A percentile compares a stretch with the other conserved stretches of the same genome.
These are phyloP conservation scores for Adelosebastes latens DNA, from an alignment of 2,797 vertebrate species.

Conservation along the genomic window DNA sequence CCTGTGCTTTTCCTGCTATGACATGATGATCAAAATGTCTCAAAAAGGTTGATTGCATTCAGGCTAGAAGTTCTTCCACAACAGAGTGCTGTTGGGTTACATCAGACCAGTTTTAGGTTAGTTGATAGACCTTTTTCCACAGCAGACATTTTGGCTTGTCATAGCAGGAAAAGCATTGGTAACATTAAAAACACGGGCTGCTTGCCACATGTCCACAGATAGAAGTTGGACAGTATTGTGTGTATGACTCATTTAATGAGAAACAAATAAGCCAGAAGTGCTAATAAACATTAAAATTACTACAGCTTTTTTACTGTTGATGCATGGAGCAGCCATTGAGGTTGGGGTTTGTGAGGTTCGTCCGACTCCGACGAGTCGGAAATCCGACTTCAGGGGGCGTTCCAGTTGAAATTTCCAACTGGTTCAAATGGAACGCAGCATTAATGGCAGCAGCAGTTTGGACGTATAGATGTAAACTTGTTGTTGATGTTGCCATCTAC, in stretches of 20 bases:
- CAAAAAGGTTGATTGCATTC: neutral
- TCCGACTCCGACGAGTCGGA: fast-evolving
- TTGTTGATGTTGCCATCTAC: neutral
- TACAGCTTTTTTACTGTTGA: too few species aligned
- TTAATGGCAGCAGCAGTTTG: neutral
- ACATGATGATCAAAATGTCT: neutral
- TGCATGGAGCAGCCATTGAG: too few species aligned
- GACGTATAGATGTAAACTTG: neutral
- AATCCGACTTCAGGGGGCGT: too few species aligned
- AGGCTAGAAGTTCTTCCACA: neutral
- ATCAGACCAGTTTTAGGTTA: neutral
- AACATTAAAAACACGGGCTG: neutral
- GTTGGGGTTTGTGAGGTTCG: too few species aligned
- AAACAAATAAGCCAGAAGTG: too few species aligned
- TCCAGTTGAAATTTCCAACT: too few species aligned
- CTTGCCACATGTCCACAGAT: too few species aligned
- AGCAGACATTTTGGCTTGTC: neutral
- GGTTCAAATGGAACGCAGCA: fast-evolving
- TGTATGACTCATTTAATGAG: too few species aligned
- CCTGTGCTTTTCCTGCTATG: neutral
- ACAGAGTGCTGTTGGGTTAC: neutral
- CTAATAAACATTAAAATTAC: too few species aligned
- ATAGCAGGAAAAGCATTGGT: neutral
- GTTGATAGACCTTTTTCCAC: neutral
- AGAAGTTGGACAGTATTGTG: too few species aligned